Evolutionary conservation across 2,797 vertebrate genomes (phyloP), one percentile per base, ranked within the genome.

Genomic region (Lycodopsis pacificus): DNA sequence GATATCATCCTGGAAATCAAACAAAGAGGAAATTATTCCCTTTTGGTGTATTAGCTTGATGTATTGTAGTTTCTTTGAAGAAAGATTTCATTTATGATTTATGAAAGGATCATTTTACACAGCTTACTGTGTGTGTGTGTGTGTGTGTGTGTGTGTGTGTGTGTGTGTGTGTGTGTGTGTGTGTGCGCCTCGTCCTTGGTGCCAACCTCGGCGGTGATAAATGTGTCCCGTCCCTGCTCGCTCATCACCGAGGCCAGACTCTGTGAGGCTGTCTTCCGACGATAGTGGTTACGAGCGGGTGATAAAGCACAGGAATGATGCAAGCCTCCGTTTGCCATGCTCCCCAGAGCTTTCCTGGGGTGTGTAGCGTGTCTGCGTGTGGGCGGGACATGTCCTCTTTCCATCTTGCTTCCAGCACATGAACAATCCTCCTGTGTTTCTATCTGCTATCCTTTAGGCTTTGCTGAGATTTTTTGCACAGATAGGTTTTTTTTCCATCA

Each of bases 231-330:
- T 83, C 82, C 42, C 61, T 56, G 66, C 53, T 82, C 73, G 32
- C 82, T 86, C 84, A 69, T 83, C 73, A 32, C 66, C 71, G 69
- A 84, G 82, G 85, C 70, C 56, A 67, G 73, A 17, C 58, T 65
- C 80, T 66, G 61, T 38, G 73, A 79, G 51, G 57, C 86, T 90
- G 89, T 86, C 83, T 67, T 30, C 69, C 59, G 67, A 61, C 76
- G 90, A 90, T 91, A 90, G 84, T 85, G 78, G 73, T 44, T 36
- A 82, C 12, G 49, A 90, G 81, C 67, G 44, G 63, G 66, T 83
- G 89, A 93, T 88, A 84, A 89, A 90, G 87, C 77, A 80, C 80
- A 83, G 67, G 32, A 76, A 57, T 72, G 79, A 90, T 73, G 76
- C 20, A 66, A 83, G 73, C 73, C 65, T 82, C 65, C 34, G 70